These are phyloP conservation scores for Acanthosepion esculentum DNA, from an alignment of 2,888 invertebrate species.

Conservation along the genomic window DNA sequence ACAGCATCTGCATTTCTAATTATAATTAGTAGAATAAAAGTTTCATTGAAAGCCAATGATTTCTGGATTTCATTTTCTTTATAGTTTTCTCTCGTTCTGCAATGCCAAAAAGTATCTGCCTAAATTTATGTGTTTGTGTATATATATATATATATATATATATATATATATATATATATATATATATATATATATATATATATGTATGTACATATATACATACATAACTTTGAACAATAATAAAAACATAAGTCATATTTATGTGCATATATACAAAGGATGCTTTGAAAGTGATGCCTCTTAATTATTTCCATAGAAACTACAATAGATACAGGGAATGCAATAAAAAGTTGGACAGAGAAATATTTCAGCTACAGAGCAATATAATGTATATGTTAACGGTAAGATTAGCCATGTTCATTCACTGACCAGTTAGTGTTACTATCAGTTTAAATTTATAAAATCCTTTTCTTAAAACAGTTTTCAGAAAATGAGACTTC, in stretches of 20 bases:
- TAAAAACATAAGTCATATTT: not conserved
- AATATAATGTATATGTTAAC: too few species aligned
- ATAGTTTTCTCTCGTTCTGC: not conserved
- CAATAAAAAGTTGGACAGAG: too few species aligned
- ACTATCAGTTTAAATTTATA: too few species aligned
- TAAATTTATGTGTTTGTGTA: not conserved
- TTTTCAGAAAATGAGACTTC: too few species aligned
- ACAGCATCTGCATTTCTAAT: not conserved
- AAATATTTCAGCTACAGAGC: too few species aligned
- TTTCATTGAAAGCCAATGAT: not conserved
- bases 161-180: not conserved
- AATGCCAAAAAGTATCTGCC: not conserved
- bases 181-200: not conserved
- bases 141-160: not conserved
- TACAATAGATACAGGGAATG: too few species aligned
- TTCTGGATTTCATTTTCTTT: not conserved
- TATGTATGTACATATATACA: too few species aligned
- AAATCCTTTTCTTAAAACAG: too few species aligned
- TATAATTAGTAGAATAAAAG: slow-evolving; percentile 33
- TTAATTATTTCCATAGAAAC: too few species aligned
- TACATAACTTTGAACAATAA: not conserved
- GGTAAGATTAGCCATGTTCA: too few species aligned
- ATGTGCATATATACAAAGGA: not conserved
- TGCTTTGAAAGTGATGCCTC: too few species aligned
- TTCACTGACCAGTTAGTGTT: too few species aligned